Base-by-base conservation (phyloP, 2,797 vertebrate genomes). In the Falco concolor region DNA sequence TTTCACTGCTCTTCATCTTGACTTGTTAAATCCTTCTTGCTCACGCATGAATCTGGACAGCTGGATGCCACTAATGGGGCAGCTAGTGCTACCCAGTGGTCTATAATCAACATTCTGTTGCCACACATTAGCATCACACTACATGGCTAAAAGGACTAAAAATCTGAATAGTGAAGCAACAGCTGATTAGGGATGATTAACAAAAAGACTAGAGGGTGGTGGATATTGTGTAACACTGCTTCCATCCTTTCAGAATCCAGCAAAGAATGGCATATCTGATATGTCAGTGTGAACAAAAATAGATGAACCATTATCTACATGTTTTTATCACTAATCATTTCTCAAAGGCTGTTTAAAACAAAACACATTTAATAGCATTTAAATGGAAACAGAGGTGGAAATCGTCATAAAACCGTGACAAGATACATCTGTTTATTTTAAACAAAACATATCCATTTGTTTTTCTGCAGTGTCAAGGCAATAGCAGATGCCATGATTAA, bases 141-240 rank as follows among this genome's bases (percentile, higher is more conserved):
- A 25, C 68, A 89, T 89, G 94, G 67, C 52, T 97, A 84, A 85
- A 91, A 92, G 77, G 76, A 57, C 84, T 87, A 42, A 84, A 84
- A 95, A 94, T 87, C 77, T 89, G 78, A 92, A 96, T 96, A 96
- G 69, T 94, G 67, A 94, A 87, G 78, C 74, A 88, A 70, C 89
- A 96, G 84, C 89, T 96, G 95, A 95, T 94, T 81, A 92, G 45
- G 42, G 42, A 88, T 92, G 47, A 94, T 90, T 92, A 96, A 44
- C 92, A 90, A 61, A 88, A 74, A 95, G 88, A 36, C 57, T 45
- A 6, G 42, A 61, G 76, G n/a, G 47, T 86, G 56, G 27, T 84
- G 84, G 56, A 30, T 93, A 49, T 90, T 89, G 74, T 90, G 87
- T 79, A 77, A 84, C 28, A n/a, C 28, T 76, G 47, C 52, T 87